These are phyloP conservation scores for Macrosoma leucophasiata DNA, from an alignment of 2,888 invertebrate species.

Conservation along the genomic window DNA sequence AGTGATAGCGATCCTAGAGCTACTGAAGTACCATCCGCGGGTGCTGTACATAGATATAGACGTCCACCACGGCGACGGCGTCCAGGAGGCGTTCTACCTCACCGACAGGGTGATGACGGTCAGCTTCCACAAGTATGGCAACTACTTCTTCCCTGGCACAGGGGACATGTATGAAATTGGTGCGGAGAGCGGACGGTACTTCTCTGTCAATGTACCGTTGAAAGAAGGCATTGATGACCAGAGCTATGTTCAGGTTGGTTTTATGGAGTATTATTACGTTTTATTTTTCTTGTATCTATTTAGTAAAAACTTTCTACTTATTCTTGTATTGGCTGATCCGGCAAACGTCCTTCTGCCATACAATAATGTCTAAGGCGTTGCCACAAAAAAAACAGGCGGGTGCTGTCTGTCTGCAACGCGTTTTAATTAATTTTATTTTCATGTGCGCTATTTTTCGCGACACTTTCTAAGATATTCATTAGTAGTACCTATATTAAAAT, in stretches of 20 bases:
- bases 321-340: too few relatives aligned
- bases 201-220: slow-evolving; percentile 98
- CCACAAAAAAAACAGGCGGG: too few relatives aligned
- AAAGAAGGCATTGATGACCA: slow-evolving; percentile 98
- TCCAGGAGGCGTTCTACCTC: slow-evolving; percentile 98
- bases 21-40: slow-evolving; percentile 93
- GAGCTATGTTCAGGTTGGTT: slow-evolving; percentile 85
- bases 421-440: too few relatives aligned
- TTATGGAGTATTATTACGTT: too few relatives aligned
- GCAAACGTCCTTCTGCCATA: not conserved
- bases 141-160: slow-evolving; percentile 98
- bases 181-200: slow-evolving; percentile 95
- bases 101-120: slow-evolving; percentile 99
- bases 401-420: too few relatives aligned
- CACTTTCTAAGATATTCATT: too few relatives aligned
- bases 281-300: not conserved
- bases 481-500: too few relatives aligned
- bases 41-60: slow-evolving; percentile 99
- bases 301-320: too few relatives aligned
- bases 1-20: slow-evolving; percentile 96
- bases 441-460: too few relatives aligned
- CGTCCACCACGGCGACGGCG: slow-evolving; percentile 98
- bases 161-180: slow-evolving; percentile 99
- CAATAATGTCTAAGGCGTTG: not conserved
- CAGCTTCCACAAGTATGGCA: slow-evolving; percentile 99